Evolutionary conservation across 2,888 invertebrate species (phyloP).

Genomic region (Agriotes lineatus): DNA sequence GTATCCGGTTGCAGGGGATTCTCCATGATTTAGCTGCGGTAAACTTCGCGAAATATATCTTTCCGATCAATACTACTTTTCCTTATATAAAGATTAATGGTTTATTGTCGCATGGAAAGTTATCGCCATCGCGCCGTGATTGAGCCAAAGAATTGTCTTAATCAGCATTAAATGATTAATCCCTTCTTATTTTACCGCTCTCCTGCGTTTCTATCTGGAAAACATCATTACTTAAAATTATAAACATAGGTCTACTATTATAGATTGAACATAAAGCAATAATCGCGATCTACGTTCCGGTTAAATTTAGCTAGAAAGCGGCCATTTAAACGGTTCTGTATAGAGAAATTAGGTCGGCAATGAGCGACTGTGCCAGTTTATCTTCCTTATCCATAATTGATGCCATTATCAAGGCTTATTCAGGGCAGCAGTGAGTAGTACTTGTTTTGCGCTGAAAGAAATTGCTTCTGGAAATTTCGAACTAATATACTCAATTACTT

Average conservation of each 20-base stretch:
- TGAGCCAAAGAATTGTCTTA: not conserved
- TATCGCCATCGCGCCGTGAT: not conserved
- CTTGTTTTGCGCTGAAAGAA: not conserved
- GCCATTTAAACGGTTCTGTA: not conserved
- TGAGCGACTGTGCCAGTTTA: not conserved
- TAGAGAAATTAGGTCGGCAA: not conserved
- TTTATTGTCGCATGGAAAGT: not conserved
- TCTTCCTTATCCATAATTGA: not conserved
- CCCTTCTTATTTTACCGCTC: not conserved
- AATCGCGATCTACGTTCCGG: not conserved
- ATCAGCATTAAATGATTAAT: no score
- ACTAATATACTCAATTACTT: no score
- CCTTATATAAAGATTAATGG: conserved; percentile 11
- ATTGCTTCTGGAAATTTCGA: not conserved
- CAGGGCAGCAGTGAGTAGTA: not conserved
- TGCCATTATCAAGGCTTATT: conserved; percentile 6
- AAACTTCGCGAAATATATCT: conserved; percentile 14
- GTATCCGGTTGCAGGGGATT: conserved; percentile 11
- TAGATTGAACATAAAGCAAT: no score
- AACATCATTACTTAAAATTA: no score
- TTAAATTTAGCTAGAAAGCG: not conserved
- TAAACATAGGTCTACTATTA: no score
- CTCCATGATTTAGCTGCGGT: conserved; percentile 12
- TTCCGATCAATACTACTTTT: conserved; percentile 14
- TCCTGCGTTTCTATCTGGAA: no score